phyloP scores from a whole-genome alignment of 2,888 invertebrate genomes.

The Dolichopus griseipennis region DNA sequence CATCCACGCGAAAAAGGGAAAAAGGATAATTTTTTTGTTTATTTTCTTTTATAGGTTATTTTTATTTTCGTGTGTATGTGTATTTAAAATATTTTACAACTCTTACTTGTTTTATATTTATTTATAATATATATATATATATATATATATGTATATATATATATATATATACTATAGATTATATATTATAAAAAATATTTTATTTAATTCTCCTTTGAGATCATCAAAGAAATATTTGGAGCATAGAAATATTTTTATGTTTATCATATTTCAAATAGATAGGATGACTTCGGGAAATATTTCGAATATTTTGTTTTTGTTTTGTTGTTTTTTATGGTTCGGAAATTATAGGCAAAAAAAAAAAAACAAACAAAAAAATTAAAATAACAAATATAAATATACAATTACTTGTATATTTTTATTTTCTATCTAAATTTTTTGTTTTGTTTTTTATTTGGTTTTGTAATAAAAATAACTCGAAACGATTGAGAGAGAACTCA shows the following conservation, averaged over 20 bases:
- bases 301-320: not conserved
- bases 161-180: not conserved
- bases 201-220: conserved; percentile 1
- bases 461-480: too few relatives aligned
- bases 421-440: not conserved
- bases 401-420: not conserved
- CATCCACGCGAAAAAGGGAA: conserved; percentile 1
- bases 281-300: conserved; percentile 1
- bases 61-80: too few relatives aligned
- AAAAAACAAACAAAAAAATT: not conserved
- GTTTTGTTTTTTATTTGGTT: too few relatives aligned
- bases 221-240: conserved; percentile 3
- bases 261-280: conserved; percentile 6
- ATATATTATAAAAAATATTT: conserved; percentile 1
- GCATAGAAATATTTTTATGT: not conserved
- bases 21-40: not conserved
- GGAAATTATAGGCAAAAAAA: not conserved
- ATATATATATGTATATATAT: not conserved
- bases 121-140: not conserved
- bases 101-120: not conserved
- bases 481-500: too few relatives aligned
- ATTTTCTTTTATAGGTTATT: not conserved
- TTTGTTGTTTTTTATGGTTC: conserved; percentile 6
- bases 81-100: not conserved
- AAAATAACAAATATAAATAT: not conserved